A percentile compares a stretch with the other conserved stretches of the same genome.
phyloP scores from a whole-genome alignment of 2,113 vertebrate species.

The Elaphurus davidianus region DNA sequence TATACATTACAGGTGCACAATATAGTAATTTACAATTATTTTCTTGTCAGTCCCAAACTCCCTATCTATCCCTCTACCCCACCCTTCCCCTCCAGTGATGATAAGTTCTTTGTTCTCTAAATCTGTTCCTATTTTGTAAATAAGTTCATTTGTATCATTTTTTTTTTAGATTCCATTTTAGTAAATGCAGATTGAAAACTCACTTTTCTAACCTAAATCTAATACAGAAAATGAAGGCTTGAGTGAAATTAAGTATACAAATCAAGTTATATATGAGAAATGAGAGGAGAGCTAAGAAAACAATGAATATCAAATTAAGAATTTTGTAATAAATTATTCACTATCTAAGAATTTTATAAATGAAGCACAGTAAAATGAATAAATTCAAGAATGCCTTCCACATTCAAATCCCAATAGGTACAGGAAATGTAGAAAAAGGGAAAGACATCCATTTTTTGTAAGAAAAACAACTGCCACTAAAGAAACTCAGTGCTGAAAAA shows the following conservation, averaged over 20 bases:
- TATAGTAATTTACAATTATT: background rate
- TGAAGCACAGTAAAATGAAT: background rate
- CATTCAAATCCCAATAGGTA: background rate
- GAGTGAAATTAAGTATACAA: background rate
- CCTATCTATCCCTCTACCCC: background rate
- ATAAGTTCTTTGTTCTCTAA: background rate
- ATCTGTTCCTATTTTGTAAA: background rate
- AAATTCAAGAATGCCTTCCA: background rate
- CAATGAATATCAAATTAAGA: background rate
- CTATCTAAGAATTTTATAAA: background rate
- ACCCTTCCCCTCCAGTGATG: background rate
- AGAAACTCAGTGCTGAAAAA: conserved; percentile 55
- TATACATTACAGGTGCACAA: background rate
- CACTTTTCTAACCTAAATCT: background rate
- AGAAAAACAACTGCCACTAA: conserved; percentile 35
- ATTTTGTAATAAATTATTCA: background rate
- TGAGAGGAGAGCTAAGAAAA: background rate
- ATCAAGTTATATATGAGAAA: background rate
- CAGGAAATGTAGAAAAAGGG: background rate
- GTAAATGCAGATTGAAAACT: background rate
- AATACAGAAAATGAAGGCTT: background rate
- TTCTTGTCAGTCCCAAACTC: background rate
- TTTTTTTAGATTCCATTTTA: background rate
- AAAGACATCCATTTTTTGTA: background rate
- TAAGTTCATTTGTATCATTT: background rate